Conservation (phyloP, 2,113 vertebrate species). For the Serilophus lunatus region DNA sequence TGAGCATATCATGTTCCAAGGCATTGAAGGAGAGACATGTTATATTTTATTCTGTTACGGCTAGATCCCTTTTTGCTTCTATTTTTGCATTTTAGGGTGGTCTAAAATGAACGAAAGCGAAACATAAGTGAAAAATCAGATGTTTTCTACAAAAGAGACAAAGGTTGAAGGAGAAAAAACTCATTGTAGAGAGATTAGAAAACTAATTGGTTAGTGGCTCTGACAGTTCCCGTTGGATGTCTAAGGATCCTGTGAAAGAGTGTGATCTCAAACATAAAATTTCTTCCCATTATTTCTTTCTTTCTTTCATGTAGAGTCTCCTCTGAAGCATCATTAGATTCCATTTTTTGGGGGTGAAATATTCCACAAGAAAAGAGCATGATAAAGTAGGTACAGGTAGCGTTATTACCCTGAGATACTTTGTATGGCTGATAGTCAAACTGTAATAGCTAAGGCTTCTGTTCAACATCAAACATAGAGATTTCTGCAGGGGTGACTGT, state of each 20-base stretch:
- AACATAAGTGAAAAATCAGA: not conserved
- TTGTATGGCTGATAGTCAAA: not conserved
- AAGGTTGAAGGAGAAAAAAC: conserved; percentile 31
- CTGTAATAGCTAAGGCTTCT: not conserved
- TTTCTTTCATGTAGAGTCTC: not conserved
- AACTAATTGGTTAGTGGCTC: conserved; percentile 54
- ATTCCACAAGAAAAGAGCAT: conserved; percentile 25
- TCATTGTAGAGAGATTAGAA: conserved; percentile 48
- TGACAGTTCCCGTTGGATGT: conserved; percentile 42
- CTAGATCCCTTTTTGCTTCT: not conserved
- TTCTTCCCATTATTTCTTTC: conserved; percentile 34
- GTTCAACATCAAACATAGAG: not conserved
- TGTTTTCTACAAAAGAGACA: conserved; percentile 25
- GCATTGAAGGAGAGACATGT: not conserved
- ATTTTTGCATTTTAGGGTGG: not conserved
- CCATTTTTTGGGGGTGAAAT: conserved; percentile 55
- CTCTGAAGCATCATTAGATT: conserved; percentile 58
- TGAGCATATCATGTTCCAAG: not conserved
- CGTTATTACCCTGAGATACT: not conserved
- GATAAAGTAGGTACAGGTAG: conserved; percentile 18
- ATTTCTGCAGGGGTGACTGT: not conserved
- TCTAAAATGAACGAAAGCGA: not conserved
- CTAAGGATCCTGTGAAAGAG: not conserved
- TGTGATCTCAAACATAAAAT: conserved; percentile 8
- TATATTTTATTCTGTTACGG: not conserved